Evolutionary conservation across 2,113 vertebrate species (phyloP), one percentile per base, ranked within the genome.

Genomic region (Oryzias celebensis): DNA sequence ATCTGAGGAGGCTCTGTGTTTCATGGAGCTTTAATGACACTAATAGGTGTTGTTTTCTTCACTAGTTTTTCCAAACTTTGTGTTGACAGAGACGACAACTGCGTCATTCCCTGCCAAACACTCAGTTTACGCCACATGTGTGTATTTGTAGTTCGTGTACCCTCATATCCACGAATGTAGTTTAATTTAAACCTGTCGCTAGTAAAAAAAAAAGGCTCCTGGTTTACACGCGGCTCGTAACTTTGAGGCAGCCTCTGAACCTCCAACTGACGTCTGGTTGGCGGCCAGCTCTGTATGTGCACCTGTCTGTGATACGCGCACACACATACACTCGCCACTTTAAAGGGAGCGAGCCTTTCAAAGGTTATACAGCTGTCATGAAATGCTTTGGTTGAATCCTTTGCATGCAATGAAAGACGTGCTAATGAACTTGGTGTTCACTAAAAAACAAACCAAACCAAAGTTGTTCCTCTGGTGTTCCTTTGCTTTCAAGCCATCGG

Each of bases 111-210:
- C 71, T 78, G 72, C 77, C 71, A 63, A 77, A 74, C 67, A 71
- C 55, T 73, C 63, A 66, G 71, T 80, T 77, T 68, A 65, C 65
- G 58, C 74, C 68, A 24, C 62, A 64, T 59, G 10, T 36, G 36
- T 60, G 15, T 75, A 63, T 66, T 68, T 73, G 67, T 69, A 83
- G 86, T 84, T 82, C 84, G 62, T 67, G 64, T 65, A 71, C 67
- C 70, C 78, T 84, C 64, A 75, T 85, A 89, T 84, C 80, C 73
- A 80, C 83, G 85, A 86, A 90, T 85, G 80, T 78, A 80, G 73
- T 88, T 78, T 87, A 79, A 87, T 88, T 88, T 84, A 75, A 84
- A 83, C 72, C 79, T 79, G 70, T 79, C 66, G 14, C 86, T 80
- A 83, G 86, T 89, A 88, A 88, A 88, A 87, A 66, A 88, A 87